phyloP scores from a whole-genome alignment of 2,797 vertebrate genomes.

The Linurgus olivaceus region DNA sequence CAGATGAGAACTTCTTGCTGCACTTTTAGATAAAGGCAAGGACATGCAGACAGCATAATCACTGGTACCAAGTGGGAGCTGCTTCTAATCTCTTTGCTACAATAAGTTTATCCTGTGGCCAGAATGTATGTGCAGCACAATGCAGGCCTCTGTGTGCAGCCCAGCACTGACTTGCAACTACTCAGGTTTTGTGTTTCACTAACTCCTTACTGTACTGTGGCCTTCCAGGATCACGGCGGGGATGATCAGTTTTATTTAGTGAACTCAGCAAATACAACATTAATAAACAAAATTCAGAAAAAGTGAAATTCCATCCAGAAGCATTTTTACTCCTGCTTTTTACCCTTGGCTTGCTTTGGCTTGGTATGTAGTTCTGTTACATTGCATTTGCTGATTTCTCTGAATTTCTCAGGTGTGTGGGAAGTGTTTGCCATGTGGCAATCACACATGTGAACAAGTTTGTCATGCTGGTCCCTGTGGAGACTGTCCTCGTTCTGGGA shows the following conservation, averaged over 20 bases:
- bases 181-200: not conserved
- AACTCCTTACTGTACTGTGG: not conserved
- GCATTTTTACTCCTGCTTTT: not conserved
- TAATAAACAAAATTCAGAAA: not conserved
- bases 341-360: not conserved
- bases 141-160: not conserved
- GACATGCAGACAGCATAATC: not conserved
- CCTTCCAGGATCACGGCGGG: not conserved
- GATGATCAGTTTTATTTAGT: not conserved
- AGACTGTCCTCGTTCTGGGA: slow-evolving; percentile 89
- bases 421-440: slow-evolving; percentile 83
- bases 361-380: not conserved
- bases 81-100: not conserved
- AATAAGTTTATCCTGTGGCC: not conserved
- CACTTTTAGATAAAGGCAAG: not conserved
- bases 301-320: not conserved
- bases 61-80: not conserved
- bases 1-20: not conserved
- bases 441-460: slow-evolving; percentile 89
- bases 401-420: slow-evolving; percentile 81
- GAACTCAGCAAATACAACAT: not conserved
- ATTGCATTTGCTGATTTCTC: not conserved
- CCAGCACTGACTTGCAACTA: not conserved
- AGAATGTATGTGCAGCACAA: not conserved
- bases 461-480: slow-evolving; percentile 89